These are phyloP conservation scores for Sycobia sp. DNA, from an alignment of 1,140 invertebrate genomes.

Conservation along the genomic window DNA sequence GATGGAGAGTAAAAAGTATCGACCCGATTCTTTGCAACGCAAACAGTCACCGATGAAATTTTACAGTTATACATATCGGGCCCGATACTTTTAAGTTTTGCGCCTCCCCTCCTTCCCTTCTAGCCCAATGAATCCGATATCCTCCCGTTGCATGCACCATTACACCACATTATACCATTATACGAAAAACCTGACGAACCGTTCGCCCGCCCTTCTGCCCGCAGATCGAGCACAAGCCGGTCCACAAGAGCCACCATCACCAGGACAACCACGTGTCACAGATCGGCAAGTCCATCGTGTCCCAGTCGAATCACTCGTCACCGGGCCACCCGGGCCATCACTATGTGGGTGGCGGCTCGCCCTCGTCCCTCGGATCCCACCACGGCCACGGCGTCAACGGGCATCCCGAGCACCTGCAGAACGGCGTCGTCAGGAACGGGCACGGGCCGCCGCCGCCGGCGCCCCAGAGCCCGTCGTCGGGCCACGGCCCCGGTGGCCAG, in stretches of 20 bases:
- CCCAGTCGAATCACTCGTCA: conserved; percentile 53
- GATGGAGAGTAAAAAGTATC: too few relatives aligned
- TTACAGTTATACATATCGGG: too few relatives aligned
- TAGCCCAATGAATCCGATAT: too few relatives aligned
- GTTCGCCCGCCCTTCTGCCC: neutral
- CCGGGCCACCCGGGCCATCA: conserved; percentile 42
- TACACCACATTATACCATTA: too few relatives aligned
- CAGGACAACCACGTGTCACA: conserved; percentile 60
- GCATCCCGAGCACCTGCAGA: neutral
- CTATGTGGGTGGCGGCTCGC: neutral
- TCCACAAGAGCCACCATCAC: conserved; percentile 53
- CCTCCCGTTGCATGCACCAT: too few relatives aligned
- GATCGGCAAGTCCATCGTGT: conserved; percentile 58
- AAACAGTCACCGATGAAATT: too few relatives aligned
- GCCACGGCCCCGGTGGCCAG: conserved; percentile 53
- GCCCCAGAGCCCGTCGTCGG: too few relatives aligned
- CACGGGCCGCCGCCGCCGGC: conserved; percentile 49
- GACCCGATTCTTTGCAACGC: too few relatives aligned
- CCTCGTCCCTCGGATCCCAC: conserved; percentile 1
- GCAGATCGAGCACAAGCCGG: conserved; percentile 57
- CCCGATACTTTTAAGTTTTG: too few relatives aligned
- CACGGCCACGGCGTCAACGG: neutral
- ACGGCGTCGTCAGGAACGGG: conserved; percentile 38
- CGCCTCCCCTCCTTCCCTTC: too few relatives aligned
- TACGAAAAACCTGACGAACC: too few relatives aligned